These are phyloP conservation scores for Heliocidaris erythrogramma DNA, from an alignment of 35 echinoderm and acorn worm species.

Conservation along the genomic window DNA sequence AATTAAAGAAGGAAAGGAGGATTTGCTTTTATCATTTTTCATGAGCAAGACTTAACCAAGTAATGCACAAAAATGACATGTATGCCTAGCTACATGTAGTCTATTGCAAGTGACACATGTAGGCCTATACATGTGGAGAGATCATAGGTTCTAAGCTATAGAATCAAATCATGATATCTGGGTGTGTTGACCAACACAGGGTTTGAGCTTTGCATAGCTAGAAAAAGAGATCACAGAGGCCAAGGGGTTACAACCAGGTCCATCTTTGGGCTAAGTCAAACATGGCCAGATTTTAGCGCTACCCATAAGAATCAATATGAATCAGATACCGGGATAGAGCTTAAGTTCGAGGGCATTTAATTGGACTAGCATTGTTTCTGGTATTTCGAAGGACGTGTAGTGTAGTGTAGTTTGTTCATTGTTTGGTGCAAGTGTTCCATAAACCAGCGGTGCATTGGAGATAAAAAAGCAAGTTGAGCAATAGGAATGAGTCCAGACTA, in stretches of 20 bases:
- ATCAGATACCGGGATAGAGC: background rate
- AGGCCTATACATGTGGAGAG: background rate
- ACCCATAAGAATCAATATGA: background rate
- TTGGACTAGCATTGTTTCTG: background rate
- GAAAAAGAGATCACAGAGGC: background rate
- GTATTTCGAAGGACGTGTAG: background rate
- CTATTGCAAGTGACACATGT: background rate
- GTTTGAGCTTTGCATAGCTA: background rate
- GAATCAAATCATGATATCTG: too few species aligned
- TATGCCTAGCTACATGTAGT: background rate
- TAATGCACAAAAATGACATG: background rate
- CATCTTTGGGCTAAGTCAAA: background rate
- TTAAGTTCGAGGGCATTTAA: background rate
- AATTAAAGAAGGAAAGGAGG: too few species aligned
- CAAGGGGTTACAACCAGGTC: background rate
- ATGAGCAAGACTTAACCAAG: background rate
- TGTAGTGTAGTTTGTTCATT: background rate
- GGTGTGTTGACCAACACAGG: background rate
- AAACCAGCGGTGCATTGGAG: background rate
- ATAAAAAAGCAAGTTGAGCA: background rate
- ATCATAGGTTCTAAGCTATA: too few species aligned
- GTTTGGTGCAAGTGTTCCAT: background rate
- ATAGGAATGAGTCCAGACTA: too few species aligned
- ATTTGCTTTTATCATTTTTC: too few species aligned
- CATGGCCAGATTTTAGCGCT: conserved; percentile 7